Evolutionary conservation across 1,140 invertebrate species (phyloP).

Genomic region (Pseudoatta argentina): DNA sequence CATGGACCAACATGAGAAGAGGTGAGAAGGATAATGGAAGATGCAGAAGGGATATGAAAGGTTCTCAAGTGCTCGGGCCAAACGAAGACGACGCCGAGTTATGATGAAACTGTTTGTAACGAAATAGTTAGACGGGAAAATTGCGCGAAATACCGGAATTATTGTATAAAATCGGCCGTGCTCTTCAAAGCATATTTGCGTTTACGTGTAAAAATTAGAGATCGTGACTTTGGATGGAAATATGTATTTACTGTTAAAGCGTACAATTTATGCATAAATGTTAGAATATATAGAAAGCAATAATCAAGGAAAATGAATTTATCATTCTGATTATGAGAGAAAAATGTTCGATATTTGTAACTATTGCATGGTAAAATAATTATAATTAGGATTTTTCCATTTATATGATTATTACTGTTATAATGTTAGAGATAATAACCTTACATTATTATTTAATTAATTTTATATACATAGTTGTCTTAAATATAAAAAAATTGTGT

Average conservation of each 20-base stretch:
- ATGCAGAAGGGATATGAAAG: constrained; percentile 9
- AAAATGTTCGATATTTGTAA: too few species aligned
- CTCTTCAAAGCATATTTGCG: not conserved
- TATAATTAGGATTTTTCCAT: too few species aligned
- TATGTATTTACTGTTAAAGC: constrained; percentile 18
- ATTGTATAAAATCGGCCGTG: constrained; percentile 18
- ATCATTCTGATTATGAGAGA: too few species aligned
- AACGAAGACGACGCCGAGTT: constrained; percentile 9
- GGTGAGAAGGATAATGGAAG: not conserved
- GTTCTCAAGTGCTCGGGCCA: constrained; percentile 14
- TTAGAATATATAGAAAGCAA: not conserved
- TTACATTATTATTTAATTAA: too few species aligned
- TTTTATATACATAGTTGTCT: too few species aligned
- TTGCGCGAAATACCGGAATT: constrained; percentile 28
- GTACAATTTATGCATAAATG: not conserved
- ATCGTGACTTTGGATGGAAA: constrained; percentile 18
- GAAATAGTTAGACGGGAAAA: constrained; percentile 40
- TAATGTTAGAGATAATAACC: too few species aligned
- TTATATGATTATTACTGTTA: too few species aligned
- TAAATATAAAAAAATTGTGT: too few species aligned
- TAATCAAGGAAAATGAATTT: not conserved
- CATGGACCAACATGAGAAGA: constrained; percentile 16
- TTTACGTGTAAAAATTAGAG: constrained; percentile 17
- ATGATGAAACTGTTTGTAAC: constrained; percentile 50
- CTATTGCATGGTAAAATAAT: too few species aligned